Evolutionary conservation across 2,113 vertebrate species (phyloP).

Genomic region (Halichoerus grypus): DNA sequence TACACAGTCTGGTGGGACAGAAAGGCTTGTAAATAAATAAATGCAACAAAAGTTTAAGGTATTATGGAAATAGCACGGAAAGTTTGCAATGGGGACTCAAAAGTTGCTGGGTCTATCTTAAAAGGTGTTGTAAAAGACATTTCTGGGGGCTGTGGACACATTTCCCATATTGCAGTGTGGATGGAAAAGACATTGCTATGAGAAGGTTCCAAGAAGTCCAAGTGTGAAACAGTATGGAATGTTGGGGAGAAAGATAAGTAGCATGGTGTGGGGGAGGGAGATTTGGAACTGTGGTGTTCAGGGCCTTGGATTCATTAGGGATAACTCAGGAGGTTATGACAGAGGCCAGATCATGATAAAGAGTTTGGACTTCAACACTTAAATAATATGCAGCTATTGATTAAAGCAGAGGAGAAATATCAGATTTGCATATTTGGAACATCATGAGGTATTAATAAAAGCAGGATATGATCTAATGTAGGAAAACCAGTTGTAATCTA

Average conservation of each 20-base stretch:
- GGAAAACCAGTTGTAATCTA: background rate
- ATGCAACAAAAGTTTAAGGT: background rate
- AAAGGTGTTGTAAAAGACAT: background rate
- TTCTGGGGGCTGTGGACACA: background rate
- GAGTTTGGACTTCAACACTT: background rate
- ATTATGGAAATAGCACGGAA: background rate
- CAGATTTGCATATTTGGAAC: background rate
- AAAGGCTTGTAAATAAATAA: background rate
- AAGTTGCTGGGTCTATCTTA: background rate
- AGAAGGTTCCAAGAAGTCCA: background rate
- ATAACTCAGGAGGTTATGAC: background rate
- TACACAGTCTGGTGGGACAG: background rate
- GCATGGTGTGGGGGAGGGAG: background rate
- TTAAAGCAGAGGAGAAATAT: constrained; percentile 11
- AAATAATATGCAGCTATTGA: background rate
- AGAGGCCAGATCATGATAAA: background rate
- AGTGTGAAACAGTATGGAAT: background rate
- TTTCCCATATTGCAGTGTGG: background rate
- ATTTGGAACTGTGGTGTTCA: background rate
- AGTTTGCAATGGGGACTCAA: background rate
- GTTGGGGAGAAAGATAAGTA: background rate
- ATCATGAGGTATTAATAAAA: background rate
- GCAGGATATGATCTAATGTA: background rate
- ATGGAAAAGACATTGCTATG: background rate
- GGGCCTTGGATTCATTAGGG: background rate